Conservation (phyloP, 2,797 vertebrate species). For the Coregonus ussuriensis region DNA sequence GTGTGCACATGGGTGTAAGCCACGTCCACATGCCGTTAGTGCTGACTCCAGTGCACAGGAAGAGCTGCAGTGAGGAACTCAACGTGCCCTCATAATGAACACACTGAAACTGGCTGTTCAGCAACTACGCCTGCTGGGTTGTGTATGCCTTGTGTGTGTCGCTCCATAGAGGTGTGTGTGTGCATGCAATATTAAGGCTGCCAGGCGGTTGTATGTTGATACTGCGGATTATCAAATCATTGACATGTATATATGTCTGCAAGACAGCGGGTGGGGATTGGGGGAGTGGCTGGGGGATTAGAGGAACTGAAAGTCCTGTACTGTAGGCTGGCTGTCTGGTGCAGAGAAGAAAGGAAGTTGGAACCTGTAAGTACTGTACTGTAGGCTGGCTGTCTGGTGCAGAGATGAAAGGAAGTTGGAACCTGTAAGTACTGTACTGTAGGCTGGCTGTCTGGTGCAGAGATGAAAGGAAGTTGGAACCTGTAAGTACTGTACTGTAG, state of each 20-base stretch:
- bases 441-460: neutral
- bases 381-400: too few species aligned
- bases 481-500: neutral
- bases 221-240: slow-evolving; percentile 27
- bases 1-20: slow-evolving; percentile 54
- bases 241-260: neutral
- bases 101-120: slow-evolving; percentile 52
- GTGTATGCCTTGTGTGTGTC: slow-evolving; percentile 11
- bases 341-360: too few species aligned
- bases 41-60: slow-evolving; percentile 58
- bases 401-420: too few species aligned
- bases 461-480: neutral
- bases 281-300: neutral
- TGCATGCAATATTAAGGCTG: too few species aligned
- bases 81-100: slow-evolving; percentile 50
- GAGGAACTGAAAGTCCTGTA: neutral
- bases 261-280: slow-evolving; percentile 19
- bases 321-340: too few species aligned
- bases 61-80: slow-evolving; percentile 56
- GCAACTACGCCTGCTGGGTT: slow-evolving; percentile 22
- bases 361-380: too few species aligned
- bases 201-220: slow-evolving; percentile 30
- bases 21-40: slow-evolving; percentile 49
- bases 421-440: neutral
- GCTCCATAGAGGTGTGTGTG: too few species aligned